Base-by-base conservation (phyloP, 2,797 vertebrate genomes). In the Gouania willdenowi region DNA sequence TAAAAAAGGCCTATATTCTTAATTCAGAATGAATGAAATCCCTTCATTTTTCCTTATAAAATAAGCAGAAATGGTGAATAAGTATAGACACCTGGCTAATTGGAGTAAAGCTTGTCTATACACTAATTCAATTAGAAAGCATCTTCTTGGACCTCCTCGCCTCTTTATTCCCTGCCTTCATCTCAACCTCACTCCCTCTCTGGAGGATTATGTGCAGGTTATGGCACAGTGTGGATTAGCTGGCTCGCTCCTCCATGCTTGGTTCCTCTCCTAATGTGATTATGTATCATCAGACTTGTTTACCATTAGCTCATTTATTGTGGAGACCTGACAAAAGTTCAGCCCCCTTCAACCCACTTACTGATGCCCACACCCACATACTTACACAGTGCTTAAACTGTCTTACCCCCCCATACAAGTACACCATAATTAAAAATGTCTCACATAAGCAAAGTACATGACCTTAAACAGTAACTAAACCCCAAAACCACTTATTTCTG, bases 261-360 rank as follows among this genome's bases (percentile, higher is more conserved):
- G 84, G 76, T 84, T 83, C 83, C 88, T 91, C 83, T 84, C 79
- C 73, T 94, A 93, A 93, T 89, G 87, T 92, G 92, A 93, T 94
- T 93, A 94, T 86, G 79, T 86, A 92, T 91, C 92, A 92, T 91
- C 84, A 91, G 88, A 87, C 92, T 93, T 93, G 90, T 92, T 93
- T 95, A 92, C 90, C 84, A 87, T 91, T 81, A 77, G 79, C 52
- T 63, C 38, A 82, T 88, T 88, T 83, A 83, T 82, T 80, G 75
- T 85, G 68, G 71, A 70, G 87, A 86, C 81, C 85, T 89, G 89
- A 88, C 82, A 84, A 88, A 91, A 83, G 90, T 90, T 91, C 87
- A 91, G 84, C 83, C 87, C 82, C 61, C 84, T 79, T 81, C 88
- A 86, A 79, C 78, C 88, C 66, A 77, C 69, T 75, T 59, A 41